phyloP scores from a whole-genome alignment of 2,888 invertebrate genomes.

The Ceraclea dissimilis region DNA sequence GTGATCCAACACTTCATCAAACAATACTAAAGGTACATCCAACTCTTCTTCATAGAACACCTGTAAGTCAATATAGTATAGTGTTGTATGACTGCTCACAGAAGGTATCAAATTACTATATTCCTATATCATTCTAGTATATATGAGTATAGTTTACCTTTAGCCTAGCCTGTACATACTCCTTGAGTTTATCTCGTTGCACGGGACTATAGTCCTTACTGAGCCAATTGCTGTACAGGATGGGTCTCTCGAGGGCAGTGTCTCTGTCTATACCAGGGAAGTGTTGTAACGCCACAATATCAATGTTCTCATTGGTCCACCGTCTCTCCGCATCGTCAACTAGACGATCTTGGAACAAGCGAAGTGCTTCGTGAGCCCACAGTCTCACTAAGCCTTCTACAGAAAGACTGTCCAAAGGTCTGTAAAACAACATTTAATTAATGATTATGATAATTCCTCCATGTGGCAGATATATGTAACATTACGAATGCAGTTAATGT shows the following conservation, averaged over 20 bases:
- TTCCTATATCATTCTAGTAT: too few relatives aligned
- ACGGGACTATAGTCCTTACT: conserved; percentile 98
- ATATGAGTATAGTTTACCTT: too few relatives aligned
- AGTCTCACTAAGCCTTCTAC: conserved; percentile 95
- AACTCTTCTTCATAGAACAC: conserved; percentile 99
- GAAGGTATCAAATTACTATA: too few relatives aligned
- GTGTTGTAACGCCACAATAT: conserved; percentile 85
- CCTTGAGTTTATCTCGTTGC: conserved; percentile 86
- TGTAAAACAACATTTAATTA: conserved; percentile 28
- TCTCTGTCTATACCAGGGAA: conserved; percentile 86
- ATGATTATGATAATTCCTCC: too few relatives aligned
- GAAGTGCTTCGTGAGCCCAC: conserved; percentile 98
- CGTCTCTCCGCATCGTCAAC: conserved; percentile 90
- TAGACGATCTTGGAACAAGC: conserved; percentile 92
- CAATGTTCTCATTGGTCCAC: conserved; percentile 99
- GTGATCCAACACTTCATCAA: conserved; percentile 99
- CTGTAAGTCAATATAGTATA: conserved; percentile 32
- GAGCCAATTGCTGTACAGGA: conserved; percentile 98
- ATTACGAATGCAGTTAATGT: neutral
- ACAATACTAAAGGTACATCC: conserved; percentile 95
- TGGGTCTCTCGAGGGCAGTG: conserved; percentile 84
- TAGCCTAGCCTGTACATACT: conserved; percentile 93
- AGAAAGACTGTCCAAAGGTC: conserved; percentile 83
- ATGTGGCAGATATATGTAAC: too few relatives aligned
- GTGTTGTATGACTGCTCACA: too few relatives aligned